Evolutionary conservation across 2,797 vertebrate species (phyloP).

Genomic region (Streptopelia turtur): DNA sequence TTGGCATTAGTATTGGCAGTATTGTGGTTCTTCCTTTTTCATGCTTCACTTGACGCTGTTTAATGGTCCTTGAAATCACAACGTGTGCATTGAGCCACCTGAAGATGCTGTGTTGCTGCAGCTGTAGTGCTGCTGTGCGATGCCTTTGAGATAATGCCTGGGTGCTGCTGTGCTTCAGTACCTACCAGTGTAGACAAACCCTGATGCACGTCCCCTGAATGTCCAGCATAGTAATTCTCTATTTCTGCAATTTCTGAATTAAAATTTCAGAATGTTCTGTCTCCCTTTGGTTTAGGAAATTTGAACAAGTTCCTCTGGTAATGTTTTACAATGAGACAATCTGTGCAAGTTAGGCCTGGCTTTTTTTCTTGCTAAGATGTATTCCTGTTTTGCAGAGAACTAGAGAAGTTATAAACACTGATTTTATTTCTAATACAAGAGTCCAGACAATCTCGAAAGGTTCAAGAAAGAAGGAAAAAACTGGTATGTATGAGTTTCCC

Average conservation of each 20-base stretch:
- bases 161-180: not conserved
- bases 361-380: not conserved
- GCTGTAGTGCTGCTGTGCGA: not conserved
- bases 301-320: not conserved
- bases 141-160: not conserved
- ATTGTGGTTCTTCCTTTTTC: not conserved
- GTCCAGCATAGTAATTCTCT: not conserved
- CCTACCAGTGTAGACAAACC: not conserved
- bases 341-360: not conserved
- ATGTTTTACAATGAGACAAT: not conserved
- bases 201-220: not conserved
- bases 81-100: not conserved
- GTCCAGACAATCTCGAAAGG: slow-evolving; percentile 75
- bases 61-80: not conserved
- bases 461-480: slow-evolving; percentile 53
- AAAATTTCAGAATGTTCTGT: not conserved
- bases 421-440: slow-evolving; percentile 60
- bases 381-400: slow-evolving; percentile 81
- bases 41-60: not conserved
- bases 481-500: slow-evolving; percentile 74
- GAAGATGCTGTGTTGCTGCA: not conserved
- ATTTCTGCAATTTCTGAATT: not conserved
- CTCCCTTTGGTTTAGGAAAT: not conserved
- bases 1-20: not conserved
- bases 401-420: slow-evolving; percentile 76